These are phyloP conservation scores for Chlorospingus flavigularis DNA, from an alignment of 2,797 vertebrate genomes.

Conservation along the genomic window DNA sequence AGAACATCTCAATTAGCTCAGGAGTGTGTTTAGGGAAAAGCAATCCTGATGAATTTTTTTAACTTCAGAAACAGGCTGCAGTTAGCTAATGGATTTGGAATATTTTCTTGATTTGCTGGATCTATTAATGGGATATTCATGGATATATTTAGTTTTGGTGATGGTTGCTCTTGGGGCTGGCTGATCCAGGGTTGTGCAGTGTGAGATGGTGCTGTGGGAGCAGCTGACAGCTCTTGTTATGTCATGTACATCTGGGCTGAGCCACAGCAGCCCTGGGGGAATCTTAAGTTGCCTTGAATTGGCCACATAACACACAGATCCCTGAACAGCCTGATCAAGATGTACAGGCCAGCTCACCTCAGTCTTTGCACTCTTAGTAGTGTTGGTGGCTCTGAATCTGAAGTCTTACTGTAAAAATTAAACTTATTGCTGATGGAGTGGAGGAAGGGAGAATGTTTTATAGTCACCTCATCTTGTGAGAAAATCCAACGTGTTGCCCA, in stretches of 20 bases:
- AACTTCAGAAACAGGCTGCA: background rate
- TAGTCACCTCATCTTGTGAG: background rate
- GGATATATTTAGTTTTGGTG: background rate
- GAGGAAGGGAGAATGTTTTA: background rate
- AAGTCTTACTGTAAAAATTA: background rate
- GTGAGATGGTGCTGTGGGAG: background rate
- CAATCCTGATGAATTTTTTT: background rate
- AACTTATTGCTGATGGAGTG: background rate
- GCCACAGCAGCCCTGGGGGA: background rate
- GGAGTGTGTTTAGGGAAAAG: background rate
- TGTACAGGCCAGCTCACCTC: background rate
- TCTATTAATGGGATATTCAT: background rate
- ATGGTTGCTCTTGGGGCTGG: background rate
- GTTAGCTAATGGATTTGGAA: background rate
- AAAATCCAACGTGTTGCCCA: background rate
- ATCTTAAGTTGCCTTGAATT: background rate
- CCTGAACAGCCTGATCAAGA: background rate
- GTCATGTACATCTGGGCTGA: background rate
- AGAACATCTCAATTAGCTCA: background rate
- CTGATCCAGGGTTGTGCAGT: background rate
- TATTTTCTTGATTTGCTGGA: background rate
- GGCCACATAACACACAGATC: background rate
- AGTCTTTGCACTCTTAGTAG: background rate
- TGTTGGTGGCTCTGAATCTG: background rate
- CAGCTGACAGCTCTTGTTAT: constrained; percentile 8